Percentiles rank a stretch among this genome's conserved stretches.
Evolutionary conservation across 2,797 vertebrate genomes (phyloP).

Genomic region (Lagodon rhomboides): DNA sequence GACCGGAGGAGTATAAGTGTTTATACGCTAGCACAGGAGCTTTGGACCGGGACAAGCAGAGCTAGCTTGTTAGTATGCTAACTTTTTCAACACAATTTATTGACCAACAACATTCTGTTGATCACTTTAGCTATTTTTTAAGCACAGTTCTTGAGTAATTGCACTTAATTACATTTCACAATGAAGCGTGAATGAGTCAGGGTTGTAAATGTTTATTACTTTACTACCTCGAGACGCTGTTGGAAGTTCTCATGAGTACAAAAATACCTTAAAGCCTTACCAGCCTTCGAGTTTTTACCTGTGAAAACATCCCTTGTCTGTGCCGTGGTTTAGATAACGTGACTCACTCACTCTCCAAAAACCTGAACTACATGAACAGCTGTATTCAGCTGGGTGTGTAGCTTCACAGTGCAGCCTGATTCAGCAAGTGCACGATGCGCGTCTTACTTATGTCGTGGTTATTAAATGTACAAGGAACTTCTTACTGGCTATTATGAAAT

Average conservation of each 20-base stretch:
- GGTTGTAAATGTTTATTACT: conserved; percentile 10
- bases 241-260: not conserved
- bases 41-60: too few relatives aligned
- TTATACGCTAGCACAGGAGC: too few relatives aligned
- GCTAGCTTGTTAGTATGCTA: too few relatives aligned
- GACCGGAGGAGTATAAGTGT: too few relatives aligned
- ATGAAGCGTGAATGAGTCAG: not conserved
- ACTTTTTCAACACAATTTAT: too few relatives aligned
- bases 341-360: conserved; percentile 17
- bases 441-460: not conserved
- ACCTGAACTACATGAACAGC: not conserved
- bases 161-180: not conserved
- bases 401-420: not conserved
- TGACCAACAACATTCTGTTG: too few relatives aligned
- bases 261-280: too few relatives aligned
- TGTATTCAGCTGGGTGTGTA: conserved; percentile 10
- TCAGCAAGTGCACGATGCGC: not conserved
- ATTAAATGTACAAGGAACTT: too few relatives aligned
- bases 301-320: conserved; percentile 10
- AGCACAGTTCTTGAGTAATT: not conserved
- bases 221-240: conserved; percentile 1
- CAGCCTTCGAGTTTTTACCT: not conserved
- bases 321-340: conserved; percentile 9
- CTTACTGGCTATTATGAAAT: too few relatives aligned
- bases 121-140: not conserved